Evolutionary conservation across 2,113 vertebrate genomes (phyloP).

Genomic region (Pavo muticus): DNA sequence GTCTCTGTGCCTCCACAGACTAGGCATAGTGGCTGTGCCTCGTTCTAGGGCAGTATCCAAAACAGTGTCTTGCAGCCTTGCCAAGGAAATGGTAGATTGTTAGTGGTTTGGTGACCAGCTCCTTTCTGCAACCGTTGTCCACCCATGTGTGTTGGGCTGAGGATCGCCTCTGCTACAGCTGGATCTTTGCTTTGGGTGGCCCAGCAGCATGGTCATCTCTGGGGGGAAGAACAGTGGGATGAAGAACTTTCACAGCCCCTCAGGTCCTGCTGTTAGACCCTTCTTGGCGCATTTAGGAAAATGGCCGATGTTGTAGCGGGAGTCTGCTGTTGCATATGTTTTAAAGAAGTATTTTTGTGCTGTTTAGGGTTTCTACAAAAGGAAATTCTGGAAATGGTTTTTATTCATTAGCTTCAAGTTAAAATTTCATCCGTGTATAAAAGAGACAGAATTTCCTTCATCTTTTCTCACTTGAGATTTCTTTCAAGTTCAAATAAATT

Average conservation of each 20-base stretch:
- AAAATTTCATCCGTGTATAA: neutral
- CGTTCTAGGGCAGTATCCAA: neutral
- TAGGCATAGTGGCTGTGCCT: neutral
- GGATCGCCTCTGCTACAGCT: neutral
- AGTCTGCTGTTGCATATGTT: fast-evolving
- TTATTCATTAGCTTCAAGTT: neutral
- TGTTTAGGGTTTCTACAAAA: neutral
- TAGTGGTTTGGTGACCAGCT: neutral
- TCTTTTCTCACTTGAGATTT: neutral
- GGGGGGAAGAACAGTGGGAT: neutral
- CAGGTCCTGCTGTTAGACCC: neutral
- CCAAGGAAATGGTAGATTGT: neutral
- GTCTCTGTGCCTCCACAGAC: neutral
- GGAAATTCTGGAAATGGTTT: neutral
- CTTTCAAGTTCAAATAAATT: neutral
- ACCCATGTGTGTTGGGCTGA: neutral
- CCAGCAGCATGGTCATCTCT: neutral
- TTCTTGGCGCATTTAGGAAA: neutral
- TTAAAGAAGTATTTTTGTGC: neutral
- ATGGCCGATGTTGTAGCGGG: neutral
- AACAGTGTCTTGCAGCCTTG: neutral
- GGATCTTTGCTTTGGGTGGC: neutral
- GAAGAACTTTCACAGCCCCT: neutral
- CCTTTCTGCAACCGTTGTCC: fast-evolving
- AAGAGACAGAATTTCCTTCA: neutral